Conservation (phyloP, 2,888 invertebrate species). For the Tholera decimalis region DNA sequence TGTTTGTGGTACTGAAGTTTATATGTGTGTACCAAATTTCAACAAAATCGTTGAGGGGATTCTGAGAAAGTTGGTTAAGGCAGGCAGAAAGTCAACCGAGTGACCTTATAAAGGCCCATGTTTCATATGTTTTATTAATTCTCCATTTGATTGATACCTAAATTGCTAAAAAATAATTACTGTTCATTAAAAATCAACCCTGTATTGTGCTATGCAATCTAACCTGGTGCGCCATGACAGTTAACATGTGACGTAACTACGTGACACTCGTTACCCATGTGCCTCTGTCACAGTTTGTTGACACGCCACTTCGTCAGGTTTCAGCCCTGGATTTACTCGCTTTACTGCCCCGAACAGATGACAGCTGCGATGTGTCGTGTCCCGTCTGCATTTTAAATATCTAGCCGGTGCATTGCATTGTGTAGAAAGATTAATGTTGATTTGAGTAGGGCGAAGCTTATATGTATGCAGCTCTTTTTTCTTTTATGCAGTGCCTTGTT, state of each 20-base stretch:
- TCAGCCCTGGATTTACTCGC: constrained; percentile 44
- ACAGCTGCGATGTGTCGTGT: constrained; percentile 39
- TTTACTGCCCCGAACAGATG: constrained; percentile 24
- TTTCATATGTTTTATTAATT: no score
- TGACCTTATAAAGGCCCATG: no score
- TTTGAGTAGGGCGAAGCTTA: neutral
- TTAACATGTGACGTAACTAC: constrained; percentile 14
- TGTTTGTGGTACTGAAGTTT: no score
- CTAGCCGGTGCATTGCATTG: neutral
- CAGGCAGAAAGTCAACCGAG: no score
- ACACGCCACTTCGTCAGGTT: constrained; percentile 48
- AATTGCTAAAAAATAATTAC: no score
- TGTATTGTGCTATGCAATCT: no score
- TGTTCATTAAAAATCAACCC: no score
- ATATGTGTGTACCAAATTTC: no score
- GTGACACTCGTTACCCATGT: constrained; percentile 10
- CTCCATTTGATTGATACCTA: no score
- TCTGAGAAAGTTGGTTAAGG: no score
- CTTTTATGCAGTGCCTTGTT: neutral
- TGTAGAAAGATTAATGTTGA: neutral
- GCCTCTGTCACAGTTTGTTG: constrained; percentile 31
- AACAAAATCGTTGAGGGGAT: no score
- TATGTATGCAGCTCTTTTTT: neutral
- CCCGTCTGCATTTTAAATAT: constrained; percentile 41
- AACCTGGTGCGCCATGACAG: constrained; percentile 4